Percentiles rank a stretch among this genome's conserved stretches.
These are phyloP conservation scores for Siniperca obscura DNA, from an alignment of 2,797 vertebrate species.

Conservation along the genomic window DNA sequence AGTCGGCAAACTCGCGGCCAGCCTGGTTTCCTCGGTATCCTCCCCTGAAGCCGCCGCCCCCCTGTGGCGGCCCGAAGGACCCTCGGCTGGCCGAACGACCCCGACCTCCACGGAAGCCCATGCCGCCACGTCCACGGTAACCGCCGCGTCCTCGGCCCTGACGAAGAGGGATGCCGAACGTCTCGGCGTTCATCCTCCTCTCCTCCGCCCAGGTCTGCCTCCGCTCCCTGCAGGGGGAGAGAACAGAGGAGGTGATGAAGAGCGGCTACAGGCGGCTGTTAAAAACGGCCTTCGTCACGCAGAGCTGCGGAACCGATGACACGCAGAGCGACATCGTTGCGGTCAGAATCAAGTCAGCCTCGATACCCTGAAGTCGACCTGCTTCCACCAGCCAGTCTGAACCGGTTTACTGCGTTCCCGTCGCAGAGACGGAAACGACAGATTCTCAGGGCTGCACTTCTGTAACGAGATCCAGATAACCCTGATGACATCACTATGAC, in stretches of 20 bases:
- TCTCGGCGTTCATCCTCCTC: conserved; percentile 94
- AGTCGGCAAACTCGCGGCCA: conserved; percentile 92
- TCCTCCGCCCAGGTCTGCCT: conserved; percentile 98
- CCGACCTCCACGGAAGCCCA: conserved; percentile 91
- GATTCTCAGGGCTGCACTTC: no score
- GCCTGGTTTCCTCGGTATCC: conserved; percentile 92
- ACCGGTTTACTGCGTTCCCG: no score
- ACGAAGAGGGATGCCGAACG: conserved; percentile 94
- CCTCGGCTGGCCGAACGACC: conserved; percentile 87
- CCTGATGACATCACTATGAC: no score
- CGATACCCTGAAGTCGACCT: no score
- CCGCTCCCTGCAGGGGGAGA: conserved; percentile 87
- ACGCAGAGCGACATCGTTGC: no score
- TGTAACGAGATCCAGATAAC: no score
- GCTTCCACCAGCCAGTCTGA: no score
- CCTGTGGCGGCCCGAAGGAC: conserved; percentile 80
- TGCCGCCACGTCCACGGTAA: conserved; percentile 88
- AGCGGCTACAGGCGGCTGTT: neutral
- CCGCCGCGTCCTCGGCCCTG: conserved; percentile 91
- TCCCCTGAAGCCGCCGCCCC: conserved; percentile 87
- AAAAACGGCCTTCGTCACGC: neutral
- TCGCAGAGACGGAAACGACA: no score
- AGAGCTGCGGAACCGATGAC: neutral
- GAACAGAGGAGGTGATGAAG: neutral
- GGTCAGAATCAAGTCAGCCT: no score